phyloP scores from a whole-genome alignment of 1,140 invertebrate species.

The Sesamia nonagrioides region DNA sequence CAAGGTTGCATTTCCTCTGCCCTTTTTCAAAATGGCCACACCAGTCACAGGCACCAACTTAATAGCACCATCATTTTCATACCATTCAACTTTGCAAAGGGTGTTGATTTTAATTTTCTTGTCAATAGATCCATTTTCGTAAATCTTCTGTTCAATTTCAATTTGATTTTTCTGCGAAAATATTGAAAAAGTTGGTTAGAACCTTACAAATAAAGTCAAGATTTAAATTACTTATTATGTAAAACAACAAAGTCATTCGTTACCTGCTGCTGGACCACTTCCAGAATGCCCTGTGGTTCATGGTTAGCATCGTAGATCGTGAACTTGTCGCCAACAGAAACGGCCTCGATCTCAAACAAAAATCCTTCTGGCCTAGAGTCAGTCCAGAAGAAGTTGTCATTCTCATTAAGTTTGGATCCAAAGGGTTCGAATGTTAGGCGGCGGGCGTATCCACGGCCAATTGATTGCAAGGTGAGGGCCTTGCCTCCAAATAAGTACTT shows the following conservation, averaged over 20 bases:
- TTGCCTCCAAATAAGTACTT: constrained; percentile 89
- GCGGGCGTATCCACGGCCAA: constrained; percentile 92
- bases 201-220: background rate
- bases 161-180: constrained; percentile 83
- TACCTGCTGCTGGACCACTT: constrained; percentile 89
- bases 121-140: constrained; percentile 86
- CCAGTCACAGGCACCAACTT: constrained; percentile 89
- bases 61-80: constrained; percentile 88
- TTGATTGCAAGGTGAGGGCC: constrained; percentile 90
- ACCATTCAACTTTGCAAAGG: constrained; percentile 91
- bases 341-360: constrained; percentile 91
- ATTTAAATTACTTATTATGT: background rate
- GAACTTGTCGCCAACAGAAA: constrained; percentile 91
- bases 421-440: constrained; percentile 92
- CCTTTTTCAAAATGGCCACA: constrained; percentile 87
- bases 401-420: constrained; percentile 89
- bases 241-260: constrained; percentile 21
- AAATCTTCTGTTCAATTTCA: constrained; percentile 82
- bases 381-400: constrained; percentile 93
- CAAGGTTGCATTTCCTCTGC: constrained; percentile 83
- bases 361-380: constrained; percentile 92
- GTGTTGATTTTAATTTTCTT: constrained; percentile 90
- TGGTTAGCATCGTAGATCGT: constrained; percentile 90
- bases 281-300: constrained; percentile 89
- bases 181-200: constrained; percentile 31